These are phyloP conservation scores for Hermatobates lingyangjiaoensis DNA, from an alignment of 1,140 invertebrate species.

Conservation along the genomic window DNA sequence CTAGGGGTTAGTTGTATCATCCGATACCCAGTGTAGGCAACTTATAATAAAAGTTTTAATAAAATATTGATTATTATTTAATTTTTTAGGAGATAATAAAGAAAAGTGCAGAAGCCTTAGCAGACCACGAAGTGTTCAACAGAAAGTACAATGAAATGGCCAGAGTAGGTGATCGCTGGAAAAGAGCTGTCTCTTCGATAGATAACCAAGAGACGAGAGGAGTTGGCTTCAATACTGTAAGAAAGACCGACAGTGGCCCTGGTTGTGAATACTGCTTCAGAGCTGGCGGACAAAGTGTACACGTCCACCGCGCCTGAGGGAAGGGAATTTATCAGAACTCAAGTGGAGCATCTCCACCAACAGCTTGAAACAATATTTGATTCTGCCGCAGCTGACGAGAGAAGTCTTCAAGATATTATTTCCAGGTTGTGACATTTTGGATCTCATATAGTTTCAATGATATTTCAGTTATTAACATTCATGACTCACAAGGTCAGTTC, in stretches of 20 bases:
- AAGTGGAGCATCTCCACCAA: conserved; percentile 63
- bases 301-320: conserved; percentile 70
- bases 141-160: conserved; percentile 73
- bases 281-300: conserved; percentile 75
- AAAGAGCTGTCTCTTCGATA: too few relatives aligned
- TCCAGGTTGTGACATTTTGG: too few relatives aligned
- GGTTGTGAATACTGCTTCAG: conserved; percentile 63
- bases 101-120: conserved; percentile 79
- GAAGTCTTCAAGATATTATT: conserved; percentile 54
- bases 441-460: too few relatives aligned
- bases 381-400: conserved; percentile 46
- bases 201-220: conserved; percentile 42
- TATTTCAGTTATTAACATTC: too few relatives aligned
- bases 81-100: conserved; percentile 56
- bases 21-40: too few relatives aligned
- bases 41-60: too few relatives aligned
- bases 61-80: conserved; percentile 6
- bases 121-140: conserved; percentile 62
- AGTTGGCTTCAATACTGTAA: conserved; percentile 52
- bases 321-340: conserved; percentile 61
- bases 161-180: conserved; percentile 23
- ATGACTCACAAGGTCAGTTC: too few relatives aligned
- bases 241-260: conserved; percentile 56
- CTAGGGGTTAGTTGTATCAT: too few relatives aligned
- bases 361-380: conserved; percentile 69